Percentiles rank a stretch among this genome's conserved stretches.
Evolutionary conservation across 2,888 invertebrate species (phyloP).

Genomic region (Mimachlamys varia): DNA sequence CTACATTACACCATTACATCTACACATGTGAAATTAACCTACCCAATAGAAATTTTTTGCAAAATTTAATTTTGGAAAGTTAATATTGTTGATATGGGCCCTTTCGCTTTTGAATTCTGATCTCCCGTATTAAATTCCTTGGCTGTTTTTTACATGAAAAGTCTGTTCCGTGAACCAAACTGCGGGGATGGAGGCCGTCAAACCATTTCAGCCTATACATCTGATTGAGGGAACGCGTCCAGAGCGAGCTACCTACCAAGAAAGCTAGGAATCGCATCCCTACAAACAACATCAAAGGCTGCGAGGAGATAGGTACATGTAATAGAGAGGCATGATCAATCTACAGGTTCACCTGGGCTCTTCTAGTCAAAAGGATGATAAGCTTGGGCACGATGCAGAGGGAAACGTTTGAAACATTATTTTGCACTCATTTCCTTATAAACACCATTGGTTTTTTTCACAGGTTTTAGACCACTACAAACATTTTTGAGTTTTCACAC

Average conservation of each 20-base stretch:
- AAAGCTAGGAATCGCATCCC: slow-evolving; percentile 19
- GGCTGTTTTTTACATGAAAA: slow-evolving; percentile 20
- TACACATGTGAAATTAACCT: neutral
- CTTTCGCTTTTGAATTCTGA: slow-evolving; percentile 25
- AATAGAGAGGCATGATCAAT: neutral
- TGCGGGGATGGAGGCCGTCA: slow-evolving; percentile 12
- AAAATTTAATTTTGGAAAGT: slow-evolving; percentile 32
- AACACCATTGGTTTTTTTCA: slow-evolving; percentile 10
- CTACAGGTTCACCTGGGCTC: neutral
- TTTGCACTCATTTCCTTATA: neutral
- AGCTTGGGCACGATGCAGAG: neutral
- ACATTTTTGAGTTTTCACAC: neutral
- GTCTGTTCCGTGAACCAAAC: neutral
- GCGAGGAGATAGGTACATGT: slow-evolving; percentile 18
- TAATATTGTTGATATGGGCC: slow-evolving; percentile 22
- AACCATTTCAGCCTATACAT: neutral
- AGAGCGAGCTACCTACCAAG: slow-evolving; percentile 8
- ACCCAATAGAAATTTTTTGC: neutral
- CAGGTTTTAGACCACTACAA: neutral
- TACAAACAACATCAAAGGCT: slow-evolving; percentile 26
- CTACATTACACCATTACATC: neutral
- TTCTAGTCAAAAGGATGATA: slow-evolving; percentile 8
- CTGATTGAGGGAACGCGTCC: slow-evolving; percentile 27
- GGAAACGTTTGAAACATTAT: neutral
- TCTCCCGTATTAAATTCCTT: neutral